Conservation (phyloP, 2,888 invertebrate genomes). For the Rotaria socialis region DNA sequence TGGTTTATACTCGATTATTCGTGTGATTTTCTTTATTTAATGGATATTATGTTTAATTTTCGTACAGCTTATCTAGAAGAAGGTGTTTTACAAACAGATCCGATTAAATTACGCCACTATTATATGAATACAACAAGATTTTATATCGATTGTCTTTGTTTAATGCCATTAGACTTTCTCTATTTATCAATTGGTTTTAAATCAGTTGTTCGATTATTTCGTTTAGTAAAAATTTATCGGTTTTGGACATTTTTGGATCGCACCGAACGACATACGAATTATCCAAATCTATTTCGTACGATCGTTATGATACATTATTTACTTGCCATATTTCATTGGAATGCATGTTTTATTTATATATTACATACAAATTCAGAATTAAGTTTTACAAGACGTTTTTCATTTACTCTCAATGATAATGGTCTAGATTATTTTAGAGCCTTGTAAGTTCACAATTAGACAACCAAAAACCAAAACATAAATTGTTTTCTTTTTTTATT, state of each 20-base stretch:
- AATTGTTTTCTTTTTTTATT: constrained; percentile 48
- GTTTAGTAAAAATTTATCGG: constrained; percentile 90
- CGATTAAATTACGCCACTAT: constrained; percentile 83
- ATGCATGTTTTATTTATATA: constrained; percentile 94
- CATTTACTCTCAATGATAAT: background rate
- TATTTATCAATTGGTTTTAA: constrained; percentile 90
- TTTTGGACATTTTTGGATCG: constrained; percentile 98
- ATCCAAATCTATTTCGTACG: constrained; percentile 78
- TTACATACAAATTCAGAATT: constrained; percentile 64
- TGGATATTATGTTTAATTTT: constrained; percentile 94
- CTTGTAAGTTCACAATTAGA: background rate
- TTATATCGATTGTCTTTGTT: constrained; percentile 95
- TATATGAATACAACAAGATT: constrained; percentile 96
- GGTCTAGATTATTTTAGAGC: constrained; percentile 34
- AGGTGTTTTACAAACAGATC: constrained; percentile 92
- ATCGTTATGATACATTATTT: constrained; percentile 71
- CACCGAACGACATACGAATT: constrained; percentile 95
- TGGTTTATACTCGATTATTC: constrained; percentile 97
- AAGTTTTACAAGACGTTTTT: constrained; percentile 2
- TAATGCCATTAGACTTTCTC: constrained; percentile 92
- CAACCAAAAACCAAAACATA: constrained; percentile 61
- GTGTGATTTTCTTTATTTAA: constrained; percentile 87
- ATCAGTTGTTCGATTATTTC: constrained; percentile 87
- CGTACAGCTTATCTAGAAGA: constrained; percentile 94
- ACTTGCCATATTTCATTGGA: constrained; percentile 98